Evolutionary conservation across 2,888 invertebrate genomes (phyloP).

Genomic region (Gasteruption jaculator): DNA sequence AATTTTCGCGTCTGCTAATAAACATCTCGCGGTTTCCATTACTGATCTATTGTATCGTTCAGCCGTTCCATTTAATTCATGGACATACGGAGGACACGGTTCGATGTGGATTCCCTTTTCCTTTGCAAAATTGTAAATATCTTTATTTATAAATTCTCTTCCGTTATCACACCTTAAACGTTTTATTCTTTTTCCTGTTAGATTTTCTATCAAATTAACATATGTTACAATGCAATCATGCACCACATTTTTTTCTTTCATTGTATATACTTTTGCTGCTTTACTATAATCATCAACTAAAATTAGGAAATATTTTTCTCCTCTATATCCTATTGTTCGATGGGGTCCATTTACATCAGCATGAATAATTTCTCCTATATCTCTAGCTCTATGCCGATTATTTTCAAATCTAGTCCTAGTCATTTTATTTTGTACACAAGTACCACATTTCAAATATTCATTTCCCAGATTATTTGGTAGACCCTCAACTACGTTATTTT

Average conservation of each 20-base stretch:
- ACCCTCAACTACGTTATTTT: conserved; percentile 1
- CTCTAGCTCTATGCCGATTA: not conserved
- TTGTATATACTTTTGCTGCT: not conserved
- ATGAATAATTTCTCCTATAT: not conserved
- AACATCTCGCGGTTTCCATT: conserved; percentile 6
- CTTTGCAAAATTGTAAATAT: not conserved
- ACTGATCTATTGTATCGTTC: conserved; percentile 6
- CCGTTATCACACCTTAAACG: conserved; percentile 6
- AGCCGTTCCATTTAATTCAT: conserved; percentile 7
- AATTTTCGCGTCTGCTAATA: conserved; percentile 7
- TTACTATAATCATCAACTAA: conserved; percentile 9
- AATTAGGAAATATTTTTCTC: not conserved
- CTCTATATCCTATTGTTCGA: not conserved
- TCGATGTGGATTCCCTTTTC: conserved; percentile 1
- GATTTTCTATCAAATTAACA: conserved; percentile 1
- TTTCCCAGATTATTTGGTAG: conserved; percentile 4
- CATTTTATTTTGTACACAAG: conserved; percentile 8
- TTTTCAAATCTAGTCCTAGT: conserved; percentile 6
- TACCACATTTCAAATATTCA: conserved; percentile 4
- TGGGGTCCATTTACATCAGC: conserved; percentile 1
- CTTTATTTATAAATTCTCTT: conserved; percentile 5
- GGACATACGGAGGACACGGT: too few relatives aligned
- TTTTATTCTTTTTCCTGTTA: conserved; percentile 3
- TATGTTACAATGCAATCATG: not conserved
- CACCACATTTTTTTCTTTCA: not conserved